Evolutionary conservation across 1,140 invertebrate genomes (phyloP).

Genomic region (Eciton burchellii): DNA sequence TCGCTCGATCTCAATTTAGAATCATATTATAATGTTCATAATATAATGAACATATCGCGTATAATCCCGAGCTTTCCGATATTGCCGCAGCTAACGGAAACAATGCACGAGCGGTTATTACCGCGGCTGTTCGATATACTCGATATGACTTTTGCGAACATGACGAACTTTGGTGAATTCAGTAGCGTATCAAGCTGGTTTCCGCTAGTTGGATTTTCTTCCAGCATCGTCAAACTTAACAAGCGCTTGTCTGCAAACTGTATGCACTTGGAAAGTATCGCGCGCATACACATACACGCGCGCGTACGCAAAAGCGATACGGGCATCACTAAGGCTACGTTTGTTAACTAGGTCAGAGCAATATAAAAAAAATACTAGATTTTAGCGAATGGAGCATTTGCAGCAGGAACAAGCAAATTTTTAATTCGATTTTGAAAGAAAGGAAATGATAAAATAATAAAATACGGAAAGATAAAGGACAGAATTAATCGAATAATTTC

Average conservation of each 20-base stretch:
- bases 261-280: conserved; percentile 9
- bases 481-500: too few relatives aligned
- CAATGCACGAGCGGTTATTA: too few relatives aligned
- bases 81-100: neutral
- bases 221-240: conserved; percentile 35
- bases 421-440: neutral
- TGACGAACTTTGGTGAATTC: neutral
- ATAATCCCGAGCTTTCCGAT: neutral
- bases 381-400: conserved; percentile 4
- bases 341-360: conserved; percentile 41
- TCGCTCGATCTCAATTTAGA: neutral
- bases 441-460: neutral
- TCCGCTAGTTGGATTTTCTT: conserved; percentile 17
- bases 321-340: conserved; percentile 8
- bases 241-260: conserved; percentile 44
- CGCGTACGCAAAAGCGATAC: too few relatives aligned
- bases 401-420: conserved; percentile 1
- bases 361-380: neutral
- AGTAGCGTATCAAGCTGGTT: neutral
- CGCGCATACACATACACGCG: neutral
- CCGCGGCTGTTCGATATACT: neutral
- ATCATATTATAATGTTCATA: too few relatives aligned
- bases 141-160: conserved; percentile 29
- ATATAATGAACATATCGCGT: too few relatives aligned
- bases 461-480: conserved; percentile 1